Evolutionary conservation across 2,888 invertebrate genomes (phyloP), one percentile per base, ranked within the genome.

Genomic region (Drosophila multiciliata): DNA sequence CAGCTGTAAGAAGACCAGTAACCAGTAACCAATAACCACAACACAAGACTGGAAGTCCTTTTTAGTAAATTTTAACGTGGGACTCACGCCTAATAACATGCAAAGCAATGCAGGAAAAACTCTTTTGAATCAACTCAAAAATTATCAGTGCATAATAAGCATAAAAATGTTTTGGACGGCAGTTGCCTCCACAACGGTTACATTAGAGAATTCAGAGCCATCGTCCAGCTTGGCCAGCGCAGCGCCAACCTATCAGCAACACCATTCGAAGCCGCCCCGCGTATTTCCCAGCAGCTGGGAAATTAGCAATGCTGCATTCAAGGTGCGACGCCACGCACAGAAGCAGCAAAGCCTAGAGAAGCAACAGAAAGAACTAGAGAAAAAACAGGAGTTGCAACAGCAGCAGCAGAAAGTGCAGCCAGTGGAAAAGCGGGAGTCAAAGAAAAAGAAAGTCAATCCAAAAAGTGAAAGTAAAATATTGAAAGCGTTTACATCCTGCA

Each of bases 111-210:
- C 4, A 5, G 9, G n/a, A 23, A 33, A 8, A 35, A n/a, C 1
- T 35, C 20, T 6, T 17, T 7, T 23, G 29, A 23, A 35, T 20
- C 66, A 12, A 32, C 20, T 32, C 32, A 32, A 20, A 8, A 32
- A 26, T 20, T 17, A 26, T 6, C 20, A 17, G n/a, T 33, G n/a
- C 36, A 48, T 45, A 20, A 45, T 23, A 38, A 6, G 11, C 23
- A 15, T 17, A 20, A 66, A 7, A 62, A 83, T 82, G 83, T 78
- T 82, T 48, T 82, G 78, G 83, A 65, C 83, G 52, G 78, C 76
- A 50, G 76, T 82, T 35, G 83, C 82, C 55, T 80, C 83, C 35
- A 73, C 80, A 17, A 65, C 83, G 20, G 69, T 80, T 4, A n/a
- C 69, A 36, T 32, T 78, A 36, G 32, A 52, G 17, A 38, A 29